phyloP scores from a whole-genome alignment of 2,797 vertebrate genomes.

The Diplodus puntazzo region DNA sequence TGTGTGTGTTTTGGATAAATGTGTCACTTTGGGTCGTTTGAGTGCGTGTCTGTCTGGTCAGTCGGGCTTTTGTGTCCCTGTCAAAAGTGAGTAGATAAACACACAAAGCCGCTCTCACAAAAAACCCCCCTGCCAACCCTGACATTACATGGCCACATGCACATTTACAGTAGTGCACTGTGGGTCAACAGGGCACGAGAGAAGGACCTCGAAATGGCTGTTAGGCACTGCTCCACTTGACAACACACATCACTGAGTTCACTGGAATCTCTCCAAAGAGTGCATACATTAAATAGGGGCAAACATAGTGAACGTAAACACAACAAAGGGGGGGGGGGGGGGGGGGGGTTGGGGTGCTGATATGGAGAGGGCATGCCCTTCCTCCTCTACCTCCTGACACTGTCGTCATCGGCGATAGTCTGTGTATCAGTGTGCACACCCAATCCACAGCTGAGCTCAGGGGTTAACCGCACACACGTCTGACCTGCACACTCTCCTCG shows the following conservation, averaged over 20 bases:
- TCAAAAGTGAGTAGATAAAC: slow-evolving; percentile 40
- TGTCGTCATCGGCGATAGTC: slow-evolving; percentile 20
- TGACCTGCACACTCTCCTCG: slow-evolving; percentile 41
- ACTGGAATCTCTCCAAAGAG: slow-evolving; percentile 31
- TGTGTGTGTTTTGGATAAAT: slow-evolving; percentile 22
- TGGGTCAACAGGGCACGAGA: slow-evolving; percentile 28
- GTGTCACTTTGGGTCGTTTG: slow-evolving; percentile 53
- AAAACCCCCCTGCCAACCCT: neutral
- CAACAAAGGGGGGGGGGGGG: no score
- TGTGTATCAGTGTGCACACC: slow-evolving; percentile 47
- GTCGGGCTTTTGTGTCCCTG: slow-evolving; percentile 36
- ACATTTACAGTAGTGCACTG: slow-evolving; percentile 36
- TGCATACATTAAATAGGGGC: slow-evolving; percentile 8
- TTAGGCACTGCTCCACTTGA: slow-evolving; percentile 26
- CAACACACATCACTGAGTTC: slow-evolving; percentile 47
- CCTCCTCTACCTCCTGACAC: slow-evolving; percentile 7
- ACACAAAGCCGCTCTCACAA: slow-evolving; percentile 37
- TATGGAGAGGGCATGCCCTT: slow-evolving; percentile 29
- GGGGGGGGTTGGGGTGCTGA: neutral
- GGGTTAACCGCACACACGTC: slow-evolving; percentile 41
- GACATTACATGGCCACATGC: slow-evolving; percentile 33
- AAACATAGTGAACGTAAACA: slow-evolving; percentile 6
- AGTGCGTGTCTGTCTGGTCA: slow-evolving; percentile 40
- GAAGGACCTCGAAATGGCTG: slow-evolving; percentile 54
- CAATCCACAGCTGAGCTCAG: slow-evolving; percentile 43